Evolutionary conservation across 1,140 invertebrate genomes (phyloP).

Genomic region (Temnothorax curvispinosus): DNA sequence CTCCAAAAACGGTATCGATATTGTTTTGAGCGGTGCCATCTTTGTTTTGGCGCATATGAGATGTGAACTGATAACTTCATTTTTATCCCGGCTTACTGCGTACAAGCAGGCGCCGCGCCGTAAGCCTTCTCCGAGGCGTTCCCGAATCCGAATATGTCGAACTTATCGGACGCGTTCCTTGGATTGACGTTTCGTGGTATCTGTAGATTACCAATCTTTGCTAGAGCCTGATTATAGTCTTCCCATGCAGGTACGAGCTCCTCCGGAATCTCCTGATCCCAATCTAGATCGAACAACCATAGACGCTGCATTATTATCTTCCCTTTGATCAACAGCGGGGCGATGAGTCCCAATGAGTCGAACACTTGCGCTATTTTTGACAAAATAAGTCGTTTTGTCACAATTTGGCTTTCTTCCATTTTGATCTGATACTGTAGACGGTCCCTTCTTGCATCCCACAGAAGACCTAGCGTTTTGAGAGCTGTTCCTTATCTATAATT

Average conservation of each 20-base stretch:
- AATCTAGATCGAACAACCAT: background rate
- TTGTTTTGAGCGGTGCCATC: too few relatives aligned
- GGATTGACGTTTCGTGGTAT: too few relatives aligned
- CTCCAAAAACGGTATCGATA: too few relatives aligned
- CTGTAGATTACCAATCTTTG: too few relatives aligned
- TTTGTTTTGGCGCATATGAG: too few relatives aligned
- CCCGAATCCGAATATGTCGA: background rate
- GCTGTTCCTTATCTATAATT: conserved; percentile 52
- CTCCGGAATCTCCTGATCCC: background rate
- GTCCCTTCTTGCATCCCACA: conserved; percentile 72
- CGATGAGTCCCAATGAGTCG: background rate
- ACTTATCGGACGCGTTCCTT: too few relatives aligned
- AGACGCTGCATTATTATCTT: background rate
- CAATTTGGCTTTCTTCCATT: conserved; percentile 53
- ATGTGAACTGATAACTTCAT: too few relatives aligned
- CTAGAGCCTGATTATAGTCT: too few relatives aligned
- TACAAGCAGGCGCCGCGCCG: background rate
- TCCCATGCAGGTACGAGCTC: too few relatives aligned
- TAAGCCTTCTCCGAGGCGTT: background rate
- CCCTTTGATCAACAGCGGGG: background rate
- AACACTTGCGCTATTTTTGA: background rate
- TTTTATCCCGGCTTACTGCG: background rate
- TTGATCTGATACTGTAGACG: conserved; percentile 16
- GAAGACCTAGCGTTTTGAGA: conserved; percentile 73
- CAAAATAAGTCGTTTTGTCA: background rate